Percentiles rank a stretch among this genome's conserved stretches.
These are phyloP conservation scores for Anguilla anguilla DNA, from an alignment of 2,797 vertebrate species.

Conservation along the genomic window DNA sequence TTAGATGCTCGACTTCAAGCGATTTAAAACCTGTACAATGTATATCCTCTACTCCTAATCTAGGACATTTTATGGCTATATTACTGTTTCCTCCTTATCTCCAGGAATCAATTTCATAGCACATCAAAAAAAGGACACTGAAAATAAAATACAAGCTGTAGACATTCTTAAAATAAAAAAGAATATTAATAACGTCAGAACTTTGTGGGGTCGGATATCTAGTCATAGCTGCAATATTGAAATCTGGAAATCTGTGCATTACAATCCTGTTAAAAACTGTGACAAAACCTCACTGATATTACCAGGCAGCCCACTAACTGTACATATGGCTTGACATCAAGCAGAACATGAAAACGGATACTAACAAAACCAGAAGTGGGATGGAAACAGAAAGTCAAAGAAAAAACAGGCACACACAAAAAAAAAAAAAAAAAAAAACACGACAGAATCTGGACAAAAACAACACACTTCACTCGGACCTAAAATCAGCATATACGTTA, in stretches of 20 bases:
- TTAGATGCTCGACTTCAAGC: conserved; percentile 67
- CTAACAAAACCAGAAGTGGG: background rate
- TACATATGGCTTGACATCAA: conserved; percentile 34
- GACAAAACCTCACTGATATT: conserved; percentile 22
- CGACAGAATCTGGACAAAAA: conserved; percentile 7
- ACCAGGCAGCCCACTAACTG: conserved; percentile 23
- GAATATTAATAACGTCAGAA: conserved; percentile 47
- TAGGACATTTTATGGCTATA: conserved; percentile 63
- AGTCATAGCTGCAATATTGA: conserved; percentile 45
- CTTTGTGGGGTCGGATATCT: conserved; percentile 51
- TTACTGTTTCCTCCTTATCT: conserved; percentile 65
- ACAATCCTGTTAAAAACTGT: conserved; percentile 41
- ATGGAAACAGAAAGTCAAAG: background rate
- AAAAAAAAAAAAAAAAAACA: conserved; percentile 32
- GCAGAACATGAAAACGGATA: conserved; percentile 15
- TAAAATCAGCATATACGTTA: background rate
- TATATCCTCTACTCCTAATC: conserved; percentile 56
- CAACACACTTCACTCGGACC: conserved; percentile 33
- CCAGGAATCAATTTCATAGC: conserved; percentile 60
- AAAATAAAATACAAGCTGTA: conserved; percentile 37
- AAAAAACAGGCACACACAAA: conserved; percentile 26
- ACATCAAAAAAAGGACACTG: conserved; percentile 42
- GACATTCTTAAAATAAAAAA: conserved; percentile 49
- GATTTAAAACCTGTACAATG: conserved; percentile 70
- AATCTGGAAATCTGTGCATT: conserved; percentile 41